Conservation (phyloP, 2,888 invertebrate genomes). For the Dichetophora obliterata region DNA sequence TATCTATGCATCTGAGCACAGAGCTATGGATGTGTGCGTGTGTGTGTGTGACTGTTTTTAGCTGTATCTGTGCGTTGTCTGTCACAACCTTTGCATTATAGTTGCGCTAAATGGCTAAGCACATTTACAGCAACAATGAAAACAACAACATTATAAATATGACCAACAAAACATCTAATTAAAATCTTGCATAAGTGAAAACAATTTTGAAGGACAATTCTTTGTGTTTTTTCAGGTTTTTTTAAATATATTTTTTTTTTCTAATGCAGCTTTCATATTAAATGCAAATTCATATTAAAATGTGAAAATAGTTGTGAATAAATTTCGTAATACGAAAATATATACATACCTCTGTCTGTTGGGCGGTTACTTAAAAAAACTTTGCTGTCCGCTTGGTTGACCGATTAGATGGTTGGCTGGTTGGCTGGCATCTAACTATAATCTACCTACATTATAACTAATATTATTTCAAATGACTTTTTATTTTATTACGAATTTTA, state of each 20-base stretch:
- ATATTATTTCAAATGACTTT: background rate
- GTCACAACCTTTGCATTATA: background rate
- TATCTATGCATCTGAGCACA: constrained; percentile 26
- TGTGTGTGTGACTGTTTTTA: constrained; percentile 22
- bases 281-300: too few species aligned
- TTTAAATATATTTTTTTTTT: background rate
- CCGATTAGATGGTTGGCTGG: too few species aligned
- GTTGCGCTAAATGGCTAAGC: background rate
- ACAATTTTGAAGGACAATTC: constrained; percentile 22
- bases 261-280: too few species aligned
- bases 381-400: too few species aligned
- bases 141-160: background rate
- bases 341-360: too few species aligned
- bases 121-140: constrained; percentile 1
- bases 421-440: too few species aligned
- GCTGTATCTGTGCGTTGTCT: constrained; percentile 6
- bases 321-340: too few species aligned
- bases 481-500: too few species aligned
- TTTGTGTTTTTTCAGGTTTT: background rate
- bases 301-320: too few species aligned
- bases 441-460: too few species aligned
- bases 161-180: constrained; percentile 8
- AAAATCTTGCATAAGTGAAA: background rate
- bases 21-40: constrained; percentile 26
- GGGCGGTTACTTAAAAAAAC: too few species aligned